Evolutionary conservation across 1,140 invertebrate genomes (phyloP).

Genomic region (Acromyrmex echinatior): DNA sequence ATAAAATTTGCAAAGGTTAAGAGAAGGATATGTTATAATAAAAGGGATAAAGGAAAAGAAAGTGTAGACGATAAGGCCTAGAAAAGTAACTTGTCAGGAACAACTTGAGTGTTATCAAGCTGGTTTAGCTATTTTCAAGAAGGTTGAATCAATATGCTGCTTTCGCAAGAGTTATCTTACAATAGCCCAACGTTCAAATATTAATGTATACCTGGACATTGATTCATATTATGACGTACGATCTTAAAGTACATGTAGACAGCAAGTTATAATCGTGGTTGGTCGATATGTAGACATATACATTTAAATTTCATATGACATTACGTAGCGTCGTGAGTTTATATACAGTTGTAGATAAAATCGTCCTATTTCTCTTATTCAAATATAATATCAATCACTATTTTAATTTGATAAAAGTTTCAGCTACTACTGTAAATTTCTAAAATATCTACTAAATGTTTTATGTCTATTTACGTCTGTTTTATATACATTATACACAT

Average conservation of each 20-base stretch:
- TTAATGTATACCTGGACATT: slow-evolving; percentile 31
- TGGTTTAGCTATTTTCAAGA: slow-evolving; percentile 58
- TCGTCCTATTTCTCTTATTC: neutral
- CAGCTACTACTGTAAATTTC: neutral
- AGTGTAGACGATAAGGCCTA: neutral
- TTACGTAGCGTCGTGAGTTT: slow-evolving; percentile 55
- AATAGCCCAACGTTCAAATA: slow-evolving; percentile 39
- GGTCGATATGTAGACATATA: slow-evolving; percentile 46
- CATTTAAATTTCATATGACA: slow-evolving; percentile 49
- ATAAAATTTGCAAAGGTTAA: too few relatives aligned
- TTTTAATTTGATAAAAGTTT: slow-evolving; percentile 1
- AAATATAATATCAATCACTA: neutral
- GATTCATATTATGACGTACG: slow-evolving; percentile 62
- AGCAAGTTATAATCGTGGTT: slow-evolving; percentile 48
- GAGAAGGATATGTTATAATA: neutral
- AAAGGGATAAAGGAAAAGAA: neutral
- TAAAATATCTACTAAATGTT: neutral
- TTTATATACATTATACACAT: too few relatives aligned
- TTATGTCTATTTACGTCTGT: neutral
- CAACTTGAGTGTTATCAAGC: slow-evolving; percentile 18
- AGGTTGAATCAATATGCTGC: slow-evolving; percentile 57
- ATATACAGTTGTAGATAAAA: slow-evolving; percentile 13
- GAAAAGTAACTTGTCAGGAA: neutral
- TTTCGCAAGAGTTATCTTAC: slow-evolving; percentile 55
- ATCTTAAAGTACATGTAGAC: slow-evolving; percentile 48